phyloP scores from a whole-genome alignment of 1,140 invertebrate species.

The Bombus superbus region DNA sequence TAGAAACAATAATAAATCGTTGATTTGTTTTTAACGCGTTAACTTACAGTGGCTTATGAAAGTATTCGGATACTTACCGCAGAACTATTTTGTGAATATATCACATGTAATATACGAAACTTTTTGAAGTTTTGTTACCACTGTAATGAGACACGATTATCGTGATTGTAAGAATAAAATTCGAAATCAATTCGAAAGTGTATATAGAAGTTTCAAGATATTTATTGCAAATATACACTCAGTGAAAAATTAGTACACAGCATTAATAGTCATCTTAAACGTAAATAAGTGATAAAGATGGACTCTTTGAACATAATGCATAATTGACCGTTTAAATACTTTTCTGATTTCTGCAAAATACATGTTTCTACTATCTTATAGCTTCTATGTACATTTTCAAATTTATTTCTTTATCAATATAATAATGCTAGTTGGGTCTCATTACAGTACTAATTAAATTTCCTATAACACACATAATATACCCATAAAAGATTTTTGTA shows the following conservation, averaged over 20 bases:
- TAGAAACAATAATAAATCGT: constrained; percentile 39
- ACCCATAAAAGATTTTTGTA: not conserved
- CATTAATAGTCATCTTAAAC: not conserved
- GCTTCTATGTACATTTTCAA: not conserved
- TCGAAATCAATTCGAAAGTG: no score
- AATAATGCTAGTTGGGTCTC: not conserved
- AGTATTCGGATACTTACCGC: not conserved
- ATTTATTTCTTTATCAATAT: not conserved
- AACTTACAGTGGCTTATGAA: not conserved
- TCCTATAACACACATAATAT: not conserved
- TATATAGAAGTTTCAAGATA: no score
- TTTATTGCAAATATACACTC: no score
- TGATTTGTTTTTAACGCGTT: constrained; percentile 5
- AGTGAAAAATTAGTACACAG: not conserved
- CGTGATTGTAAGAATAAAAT: not conserved
- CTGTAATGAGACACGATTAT: not conserved
- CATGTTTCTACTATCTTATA: not conserved
- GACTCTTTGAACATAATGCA: no score
- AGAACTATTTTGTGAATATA: not conserved
- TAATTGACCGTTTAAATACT: not conserved
- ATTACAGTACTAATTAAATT: not conserved
- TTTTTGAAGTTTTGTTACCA: not conserved
- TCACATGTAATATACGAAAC: not conserved
- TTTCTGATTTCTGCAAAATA: not conserved
- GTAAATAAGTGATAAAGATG: no score